Evolutionary conservation across 2,888 invertebrate species (phyloP), one percentile per base, ranked within the genome.

Genomic region (Tenthredo livida): DNA sequence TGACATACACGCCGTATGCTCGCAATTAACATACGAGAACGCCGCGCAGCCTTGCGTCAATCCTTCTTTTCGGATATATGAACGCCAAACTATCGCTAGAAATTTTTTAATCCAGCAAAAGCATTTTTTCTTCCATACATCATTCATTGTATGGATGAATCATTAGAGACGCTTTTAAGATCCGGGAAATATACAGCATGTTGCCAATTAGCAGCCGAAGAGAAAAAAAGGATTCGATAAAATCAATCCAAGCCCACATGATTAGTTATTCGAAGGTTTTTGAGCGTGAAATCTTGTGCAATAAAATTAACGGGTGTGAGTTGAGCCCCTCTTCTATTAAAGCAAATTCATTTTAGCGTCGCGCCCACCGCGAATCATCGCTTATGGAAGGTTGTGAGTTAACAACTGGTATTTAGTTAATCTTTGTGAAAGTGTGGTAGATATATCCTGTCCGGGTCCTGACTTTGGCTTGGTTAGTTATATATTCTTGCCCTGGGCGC

Each of bases 381-480:
- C 90, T 90, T 88, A 90, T 89, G 88, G 90, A 89, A 89, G 88
- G 88, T 88, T 88, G 88, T 85, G 67, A 83, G 87, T 67, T 83
- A 70, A 61, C 65, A 65, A 85, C 87, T 77, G 85, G 75, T 85
- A 67, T 83, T 86, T 86, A 88, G 87, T 84, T 87, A 61, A 43
- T 43, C 67, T 67, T 61, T 43, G 90, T 88, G 90, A 90, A 90
- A 90, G 90, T 88, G 87, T 80, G 82, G 50, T 67, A 50, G 17
- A 83, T 47, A 88, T 67, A 67, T 67, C 12, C 67, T 54, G 54
- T 54, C 29, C 77, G 21, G 78, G 80, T 61, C 61, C 61, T 37
- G 80, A 37, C 80, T 80, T 58, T 80, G 80, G 61, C 61, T 80
- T 17, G 80, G 40, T 58, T 61, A 58, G 58, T n/a, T 61, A 21